Conservation (phyloP, 2,797 vertebrate genomes). For the Myripristis murdjan region DNA sequence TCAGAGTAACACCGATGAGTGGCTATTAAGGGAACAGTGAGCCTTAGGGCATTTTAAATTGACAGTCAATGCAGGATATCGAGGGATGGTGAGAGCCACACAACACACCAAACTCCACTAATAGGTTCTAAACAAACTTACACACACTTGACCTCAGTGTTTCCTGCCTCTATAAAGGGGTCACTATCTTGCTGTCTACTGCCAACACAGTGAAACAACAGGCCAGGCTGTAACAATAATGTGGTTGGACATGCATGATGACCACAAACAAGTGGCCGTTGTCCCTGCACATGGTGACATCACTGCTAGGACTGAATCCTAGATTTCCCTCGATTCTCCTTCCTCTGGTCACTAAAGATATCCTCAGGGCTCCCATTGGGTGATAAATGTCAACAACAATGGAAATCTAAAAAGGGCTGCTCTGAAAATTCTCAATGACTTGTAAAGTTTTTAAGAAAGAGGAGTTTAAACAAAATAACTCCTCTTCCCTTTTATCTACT, state of each 20-base stretch:
- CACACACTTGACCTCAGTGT: constrained; percentile 24
- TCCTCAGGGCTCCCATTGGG: neutral
- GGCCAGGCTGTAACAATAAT: neutral
- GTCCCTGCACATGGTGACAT: constrained; percentile 13
- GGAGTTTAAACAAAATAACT: neutral
- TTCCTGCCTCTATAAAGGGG: constrained; percentile 22
- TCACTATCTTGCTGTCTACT: constrained; percentile 4
- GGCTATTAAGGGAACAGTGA: constrained; percentile 43
- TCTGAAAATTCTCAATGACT: no score
- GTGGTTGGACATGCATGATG: constrained; percentile 26
- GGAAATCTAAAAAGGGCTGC: no score
- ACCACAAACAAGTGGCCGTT: constrained; percentile 26
- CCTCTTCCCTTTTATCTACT: neutral
- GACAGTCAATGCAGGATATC: constrained; percentile 25
- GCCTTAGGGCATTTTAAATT: constrained; percentile 50
- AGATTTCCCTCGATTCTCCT: constrained; percentile 3
- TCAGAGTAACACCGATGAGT: constrained; percentile 48
- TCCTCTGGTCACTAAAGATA: neutral
- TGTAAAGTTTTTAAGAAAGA: no score
- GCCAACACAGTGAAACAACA: constrained; percentile 11
- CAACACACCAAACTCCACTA: constrained; percentile 28
- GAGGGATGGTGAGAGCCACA: neutral
- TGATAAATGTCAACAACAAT: neutral
- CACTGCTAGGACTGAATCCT: neutral
- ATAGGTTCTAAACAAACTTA: constrained; percentile 11